Percentiles rank a stretch among this genome's conserved stretches.
These are phyloP conservation scores for Merluccius polli DNA, from an alignment of 2,797 vertebrate species.

Conservation along the genomic window DNA sequence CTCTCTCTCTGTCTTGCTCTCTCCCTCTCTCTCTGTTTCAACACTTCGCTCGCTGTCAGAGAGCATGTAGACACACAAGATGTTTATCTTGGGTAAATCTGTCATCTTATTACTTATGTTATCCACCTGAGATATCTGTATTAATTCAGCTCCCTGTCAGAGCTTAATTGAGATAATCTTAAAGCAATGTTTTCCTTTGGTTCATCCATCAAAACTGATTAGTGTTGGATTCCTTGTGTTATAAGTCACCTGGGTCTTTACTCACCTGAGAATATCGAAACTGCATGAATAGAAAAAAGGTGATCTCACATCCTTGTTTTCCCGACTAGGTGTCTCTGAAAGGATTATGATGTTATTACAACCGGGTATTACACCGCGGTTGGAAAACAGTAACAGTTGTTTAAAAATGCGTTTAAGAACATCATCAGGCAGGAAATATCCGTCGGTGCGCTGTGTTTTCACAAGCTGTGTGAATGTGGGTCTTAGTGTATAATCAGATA, in stretches of 20 bases:
- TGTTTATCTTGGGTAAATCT: not conserved
- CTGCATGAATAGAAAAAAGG: slow-evolving; percentile 2
- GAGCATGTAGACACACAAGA: not conserved
- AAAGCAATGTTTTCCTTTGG: not conserved
- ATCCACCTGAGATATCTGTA: not conserved
- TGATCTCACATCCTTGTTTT: not conserved
- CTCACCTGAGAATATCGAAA: slow-evolving; percentile 21
- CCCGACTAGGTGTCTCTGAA: not conserved
- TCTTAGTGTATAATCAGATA: not conserved
- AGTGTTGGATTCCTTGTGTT: not conserved
- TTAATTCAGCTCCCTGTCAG: not conserved
- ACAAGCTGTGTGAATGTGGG: not conserved
- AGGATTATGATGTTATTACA: slow-evolving; percentile 11
- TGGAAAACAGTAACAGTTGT: slow-evolving; percentile 9
- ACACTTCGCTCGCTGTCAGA: not conserved
- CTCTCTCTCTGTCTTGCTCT: too few species aligned
- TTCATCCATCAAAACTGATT: slow-evolving; percentile 18
- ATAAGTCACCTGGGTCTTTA: slow-evolving; percentile 6
- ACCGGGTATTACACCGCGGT: slow-evolving; percentile 29
- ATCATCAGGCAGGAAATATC: not conserved
- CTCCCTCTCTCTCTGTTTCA: not conserved
- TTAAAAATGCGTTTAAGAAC: slow-evolving; percentile 10
- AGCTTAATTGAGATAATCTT: slow-evolving; percentile 3
- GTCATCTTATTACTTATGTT: not conserved
- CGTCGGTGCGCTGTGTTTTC: not conserved